Evolutionary conservation across 2,113 vertebrate genomes (phyloP).

Genomic region (human (Homo sapiens)): DNA sequence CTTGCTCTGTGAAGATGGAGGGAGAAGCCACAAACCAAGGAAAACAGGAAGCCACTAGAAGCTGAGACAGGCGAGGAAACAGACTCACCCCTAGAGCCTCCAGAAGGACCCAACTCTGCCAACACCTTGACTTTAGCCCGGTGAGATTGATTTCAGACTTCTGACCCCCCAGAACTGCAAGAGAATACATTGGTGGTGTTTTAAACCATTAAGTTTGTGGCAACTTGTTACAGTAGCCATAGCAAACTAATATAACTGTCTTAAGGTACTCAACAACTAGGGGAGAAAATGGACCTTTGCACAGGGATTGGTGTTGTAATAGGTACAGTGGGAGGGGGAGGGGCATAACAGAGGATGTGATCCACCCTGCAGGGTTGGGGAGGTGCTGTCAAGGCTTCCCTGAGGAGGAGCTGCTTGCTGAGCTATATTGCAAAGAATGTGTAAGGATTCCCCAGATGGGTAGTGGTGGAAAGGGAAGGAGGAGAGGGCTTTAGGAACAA

Average conservation of each 20-base stretch:
- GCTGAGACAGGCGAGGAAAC: background rate
- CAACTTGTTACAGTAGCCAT: background rate
- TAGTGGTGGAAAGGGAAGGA: background rate
- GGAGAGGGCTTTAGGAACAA: background rate
- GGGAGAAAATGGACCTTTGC: background rate
- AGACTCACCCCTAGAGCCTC: background rate
- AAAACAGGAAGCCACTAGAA: too few species aligned
- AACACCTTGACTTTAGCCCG: background rate
- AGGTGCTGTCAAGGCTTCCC: background rate
- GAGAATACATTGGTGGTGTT: background rate
- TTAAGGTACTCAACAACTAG: background rate
- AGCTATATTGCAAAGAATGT: background rate
- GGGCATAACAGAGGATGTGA: background rate
- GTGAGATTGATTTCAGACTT: background rate
- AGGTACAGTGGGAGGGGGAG: background rate
- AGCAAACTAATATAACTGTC: background rate
- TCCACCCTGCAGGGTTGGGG: too few species aligned
- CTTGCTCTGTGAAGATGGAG: background rate
- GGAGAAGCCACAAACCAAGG: background rate
- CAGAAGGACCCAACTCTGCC: background rate
- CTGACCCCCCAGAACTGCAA: background rate
- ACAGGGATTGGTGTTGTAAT: background rate
- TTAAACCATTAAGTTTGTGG: background rate
- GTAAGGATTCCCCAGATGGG: background rate
- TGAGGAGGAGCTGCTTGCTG: background rate